Base-by-base conservation (phyloP, 1,140 invertebrate genomes). In the Anoplophora glabripennis region DNA sequence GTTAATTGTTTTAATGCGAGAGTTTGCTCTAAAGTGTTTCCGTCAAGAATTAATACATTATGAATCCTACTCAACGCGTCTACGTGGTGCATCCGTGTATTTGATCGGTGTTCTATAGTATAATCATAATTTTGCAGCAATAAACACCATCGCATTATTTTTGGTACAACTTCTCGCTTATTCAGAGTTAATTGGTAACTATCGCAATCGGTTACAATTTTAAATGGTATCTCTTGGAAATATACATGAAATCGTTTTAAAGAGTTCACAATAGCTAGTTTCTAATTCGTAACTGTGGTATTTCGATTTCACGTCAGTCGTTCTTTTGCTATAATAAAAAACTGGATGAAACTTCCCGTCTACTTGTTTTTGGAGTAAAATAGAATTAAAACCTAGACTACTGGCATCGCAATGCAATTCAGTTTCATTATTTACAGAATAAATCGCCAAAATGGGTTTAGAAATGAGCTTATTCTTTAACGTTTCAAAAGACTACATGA, bases 221-320 rank as follows among this genome's bases (percentile, higher is more conserved):
- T 71, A 51, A 78, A 75, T 21, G 70, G 49, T 44, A 61, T 74
- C 21, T 73, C 74, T 36, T 75, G 64, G n/a, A 82, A 61, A 66
- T 78, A 82, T 15, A 72, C 59, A 57, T 62, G 59, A 53, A 76
- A 79, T 37, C 75, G 67, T 51, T 76, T 64, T 11, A 81, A 63
- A 0, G 75, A 72, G 59, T 72, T 70, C 4, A 80, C 60, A 12
- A 80, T 68, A 4, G 77, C 75, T 4, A 81, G 58, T 65, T 72
- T 81, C 79, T 45, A 74, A 60, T 62, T 81, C 76, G 40, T 70
- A 75, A 53, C 72, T 75, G 10, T 64, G 60, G 57, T 73, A 78
- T 46, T 73, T 74, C 12, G 41, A 62, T 65, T 82, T 79, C 4
- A 53, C 33, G 8, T 60, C 49, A 14, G 54, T 68, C 5, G 80